These are phyloP conservation scores for Bryconaethiops microstoma DNA, from an alignment of 2,797 vertebrate genomes.

Conservation along the genomic window DNA sequence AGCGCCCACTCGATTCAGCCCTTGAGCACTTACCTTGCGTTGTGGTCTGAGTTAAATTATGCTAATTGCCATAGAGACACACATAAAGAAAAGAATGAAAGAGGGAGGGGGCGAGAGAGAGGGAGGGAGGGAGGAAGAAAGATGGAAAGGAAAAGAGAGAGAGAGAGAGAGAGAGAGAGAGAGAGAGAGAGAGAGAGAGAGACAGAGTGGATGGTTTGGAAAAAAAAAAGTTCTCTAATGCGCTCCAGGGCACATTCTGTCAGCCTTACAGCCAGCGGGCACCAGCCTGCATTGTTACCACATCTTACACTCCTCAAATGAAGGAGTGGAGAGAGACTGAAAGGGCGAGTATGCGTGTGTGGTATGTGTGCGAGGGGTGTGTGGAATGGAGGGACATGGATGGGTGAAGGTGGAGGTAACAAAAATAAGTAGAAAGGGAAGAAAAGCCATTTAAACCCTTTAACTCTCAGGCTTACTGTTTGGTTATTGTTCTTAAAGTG, in stretches of 20 bases:
- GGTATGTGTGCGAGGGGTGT: constrained; percentile 11
- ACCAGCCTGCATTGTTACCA: constrained; percentile 28
- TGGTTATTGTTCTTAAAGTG: not conserved
- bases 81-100: not conserved
- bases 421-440: not conserved
- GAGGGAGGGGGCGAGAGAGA: not conserved
- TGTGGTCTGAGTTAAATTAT: constrained; percentile 56
- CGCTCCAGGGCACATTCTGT: constrained; percentile 39
- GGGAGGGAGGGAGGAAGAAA: too few relatives aligned
- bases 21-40: constrained; percentile 56
- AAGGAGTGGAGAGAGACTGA: constrained; percentile 10
- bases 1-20: constrained; percentile 45
- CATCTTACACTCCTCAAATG: constrained; percentile 33
- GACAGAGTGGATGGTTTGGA: constrained; percentile 33
- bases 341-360: not conserved
- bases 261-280: constrained; percentile 37
- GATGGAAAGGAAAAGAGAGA: too few relatives aligned
- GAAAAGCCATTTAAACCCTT: not conserved
- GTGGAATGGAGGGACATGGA: constrained; percentile 1
- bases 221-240: constrained; percentile 36
- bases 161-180: too few relatives aligned
- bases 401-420: not conserved
- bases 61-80: constrained; percentile 44
- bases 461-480: not conserved
- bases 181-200: not conserved